These are phyloP conservation scores for Pangasianodon gigas DNA, from an alignment of 2,113 vertebrate genomes.

Conservation along the genomic window DNA sequence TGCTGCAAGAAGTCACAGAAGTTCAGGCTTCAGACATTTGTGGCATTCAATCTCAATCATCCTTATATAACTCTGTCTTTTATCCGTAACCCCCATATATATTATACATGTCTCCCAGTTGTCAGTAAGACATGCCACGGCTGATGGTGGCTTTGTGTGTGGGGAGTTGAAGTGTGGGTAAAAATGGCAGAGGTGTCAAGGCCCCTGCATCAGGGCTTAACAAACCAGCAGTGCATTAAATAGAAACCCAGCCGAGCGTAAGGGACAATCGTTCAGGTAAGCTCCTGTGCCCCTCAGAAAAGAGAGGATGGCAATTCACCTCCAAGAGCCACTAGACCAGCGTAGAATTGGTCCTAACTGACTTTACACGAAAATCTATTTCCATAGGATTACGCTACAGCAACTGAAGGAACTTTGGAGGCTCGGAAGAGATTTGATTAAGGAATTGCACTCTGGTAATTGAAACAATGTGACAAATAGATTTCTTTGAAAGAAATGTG, in stretches of 20 bases:
- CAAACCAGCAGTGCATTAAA: constrained; percentile 37
- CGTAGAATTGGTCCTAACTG: constrained; percentile 21
- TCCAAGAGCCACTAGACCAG: constrained; percentile 32
- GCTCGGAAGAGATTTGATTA: neutral
- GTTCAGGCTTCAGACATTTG: neutral
- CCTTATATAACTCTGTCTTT: neutral
- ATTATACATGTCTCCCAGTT: constrained; percentile 6
- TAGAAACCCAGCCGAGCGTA: constrained; percentile 18
- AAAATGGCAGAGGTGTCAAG: constrained; percentile 12
- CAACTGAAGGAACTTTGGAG: neutral
- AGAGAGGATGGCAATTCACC: constrained; percentile 32
- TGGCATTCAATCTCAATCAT: constrained; percentile 14
- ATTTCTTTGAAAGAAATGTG: neutral
- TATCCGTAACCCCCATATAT: neutral
- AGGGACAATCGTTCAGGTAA: constrained; percentile 38
- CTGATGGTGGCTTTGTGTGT: constrained; percentile 11
- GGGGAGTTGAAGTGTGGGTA: neutral
- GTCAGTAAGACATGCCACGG: constrained; percentile 6
- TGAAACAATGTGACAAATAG: neutral
- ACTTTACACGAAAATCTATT: constrained; percentile 36
- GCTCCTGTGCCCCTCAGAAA: neutral
- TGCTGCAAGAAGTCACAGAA: neutral
- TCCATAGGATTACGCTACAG: constrained; percentile 10
- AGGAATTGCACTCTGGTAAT: neutral
- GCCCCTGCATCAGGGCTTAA: constrained; percentile 29